These are phyloP conservation scores for Regulus satrapa DNA, from an alignment of 2,113 vertebrate species.

Conservation along the genomic window DNA sequence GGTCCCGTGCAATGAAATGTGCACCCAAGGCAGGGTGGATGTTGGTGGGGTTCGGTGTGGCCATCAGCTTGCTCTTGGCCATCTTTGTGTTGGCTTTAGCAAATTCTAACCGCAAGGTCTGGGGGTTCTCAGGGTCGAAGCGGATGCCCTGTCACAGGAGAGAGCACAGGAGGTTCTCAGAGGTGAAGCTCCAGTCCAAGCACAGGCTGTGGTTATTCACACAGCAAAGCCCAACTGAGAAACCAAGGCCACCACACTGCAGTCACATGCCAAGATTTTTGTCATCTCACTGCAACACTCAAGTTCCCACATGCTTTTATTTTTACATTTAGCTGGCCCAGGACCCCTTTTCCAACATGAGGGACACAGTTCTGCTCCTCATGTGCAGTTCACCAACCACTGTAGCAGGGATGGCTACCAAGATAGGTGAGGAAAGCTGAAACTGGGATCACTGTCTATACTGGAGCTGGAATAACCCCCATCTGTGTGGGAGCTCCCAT, in stretches of 20 bases:
- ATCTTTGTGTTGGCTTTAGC: conserved; percentile 99
- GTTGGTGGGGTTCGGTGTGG: conserved; percentile 94
- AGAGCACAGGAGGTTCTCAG: background rate
- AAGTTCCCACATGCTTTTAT: background rate
- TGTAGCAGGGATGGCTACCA: background rate
- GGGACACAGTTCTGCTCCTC: background rate
- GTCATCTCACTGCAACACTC: background rate
- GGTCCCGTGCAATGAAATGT: conserved; percentile 98
- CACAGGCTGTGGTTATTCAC: background rate
- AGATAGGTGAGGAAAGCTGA: fast-evolving
- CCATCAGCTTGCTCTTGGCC: conserved; percentile 99
- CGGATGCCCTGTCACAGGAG: conserved; percentile 84
- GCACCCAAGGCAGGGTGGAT: conserved; percentile 96
- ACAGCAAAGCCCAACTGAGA: background rate
- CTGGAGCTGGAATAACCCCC: background rate
- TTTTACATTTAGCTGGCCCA: background rate
- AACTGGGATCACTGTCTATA: background rate
- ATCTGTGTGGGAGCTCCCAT: too few relatives aligned
- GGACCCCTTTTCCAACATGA: background rate
- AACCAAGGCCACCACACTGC: background rate
- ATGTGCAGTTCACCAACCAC: background rate
- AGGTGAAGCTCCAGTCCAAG: background rate
- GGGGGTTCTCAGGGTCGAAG: conserved; percentile 97
- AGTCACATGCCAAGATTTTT: background rate
- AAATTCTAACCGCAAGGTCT: conserved; percentile 98